Conservation (phyloP, 1,140 invertebrate genomes). For the Megalonaias nervosa region DNA sequence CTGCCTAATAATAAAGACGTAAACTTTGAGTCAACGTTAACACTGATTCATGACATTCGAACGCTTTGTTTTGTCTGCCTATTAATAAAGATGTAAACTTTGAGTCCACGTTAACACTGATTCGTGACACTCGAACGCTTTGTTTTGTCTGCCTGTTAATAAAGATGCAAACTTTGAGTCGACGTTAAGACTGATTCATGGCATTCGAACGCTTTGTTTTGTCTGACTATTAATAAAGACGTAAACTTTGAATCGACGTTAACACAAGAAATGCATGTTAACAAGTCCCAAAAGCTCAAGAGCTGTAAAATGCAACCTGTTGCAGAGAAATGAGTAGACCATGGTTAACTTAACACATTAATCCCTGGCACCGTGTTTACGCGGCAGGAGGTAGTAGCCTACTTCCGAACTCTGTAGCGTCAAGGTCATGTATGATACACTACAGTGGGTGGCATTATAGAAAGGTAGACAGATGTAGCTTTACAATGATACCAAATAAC, state of each 20-base stretch:
- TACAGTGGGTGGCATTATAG: no score
- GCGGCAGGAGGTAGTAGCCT: no score
- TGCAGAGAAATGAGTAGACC: no score
- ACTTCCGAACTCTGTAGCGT: no score
- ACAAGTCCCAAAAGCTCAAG: no score
- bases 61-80: conserved; percentile 29
- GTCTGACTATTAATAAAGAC: conserved; percentile 21
- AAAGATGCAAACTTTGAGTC: no score
- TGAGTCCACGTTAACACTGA: conserved; percentile 32
- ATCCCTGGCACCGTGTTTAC: no score
- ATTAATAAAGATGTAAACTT: neutral
- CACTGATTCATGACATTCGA: conserved; percentile 39
- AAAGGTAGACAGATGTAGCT: no score
- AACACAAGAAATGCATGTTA: conserved; percentile 1
- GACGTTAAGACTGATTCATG: conserved; percentile 34
- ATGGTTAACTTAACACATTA: no score
- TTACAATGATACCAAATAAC: no score
- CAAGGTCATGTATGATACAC: no score
- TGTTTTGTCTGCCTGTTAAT: conserved; percentile 25
- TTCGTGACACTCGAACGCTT: conserved; percentile 20
- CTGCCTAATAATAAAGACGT: conserved; percentile 14
- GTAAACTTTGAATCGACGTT: conserved; percentile 15
- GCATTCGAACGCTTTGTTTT: conserved; percentile 21
- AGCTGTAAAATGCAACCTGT: no score
- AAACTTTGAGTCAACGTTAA: conserved; percentile 27